Conservation (phyloP, 2,888 invertebrate species). For the Hylaea fasciaria region DNA sequence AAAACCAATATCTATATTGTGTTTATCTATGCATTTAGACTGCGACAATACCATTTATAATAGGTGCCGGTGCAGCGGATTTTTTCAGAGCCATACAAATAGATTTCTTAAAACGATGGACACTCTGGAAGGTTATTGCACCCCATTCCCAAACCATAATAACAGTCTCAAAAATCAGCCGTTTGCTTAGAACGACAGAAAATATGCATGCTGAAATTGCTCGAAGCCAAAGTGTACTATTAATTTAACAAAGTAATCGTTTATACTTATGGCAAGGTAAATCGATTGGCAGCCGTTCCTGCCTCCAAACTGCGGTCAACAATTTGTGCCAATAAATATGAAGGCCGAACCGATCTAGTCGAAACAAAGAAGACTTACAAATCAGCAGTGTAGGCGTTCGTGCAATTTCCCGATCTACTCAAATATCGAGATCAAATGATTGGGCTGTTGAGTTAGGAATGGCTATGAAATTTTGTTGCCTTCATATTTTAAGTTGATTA, state of each 20-base stretch:
- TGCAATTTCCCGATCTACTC: constrained; percentile 11
- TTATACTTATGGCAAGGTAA: constrained; percentile 23
- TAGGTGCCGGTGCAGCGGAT: too few relatives aligned
- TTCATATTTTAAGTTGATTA: constrained; percentile 1
- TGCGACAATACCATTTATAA: too few relatives aligned
- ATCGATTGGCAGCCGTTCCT: constrained; percentile 53
- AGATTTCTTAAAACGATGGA: too few relatives aligned
- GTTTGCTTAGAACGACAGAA: too few relatives aligned
- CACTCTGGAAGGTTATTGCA: too few relatives aligned
- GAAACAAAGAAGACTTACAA: constrained; percentile 42
- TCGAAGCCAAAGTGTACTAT: too few relatives aligned
- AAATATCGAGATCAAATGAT: constrained; percentile 9
- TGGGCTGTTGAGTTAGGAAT: neutral
- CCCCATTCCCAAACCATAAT: too few relatives aligned
- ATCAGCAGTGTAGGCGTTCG: constrained; percentile 27
- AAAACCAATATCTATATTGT: too few relatives aligned
- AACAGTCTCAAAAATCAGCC: too few relatives aligned
- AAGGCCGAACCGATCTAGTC: constrained; percentile 56
- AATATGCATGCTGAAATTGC: too few relatives aligned
- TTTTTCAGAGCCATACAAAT: too few relatives aligned
- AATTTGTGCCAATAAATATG: constrained; percentile 73
- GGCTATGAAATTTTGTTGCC: constrained; percentile 1
- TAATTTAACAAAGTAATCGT: constrained; percentile 4
- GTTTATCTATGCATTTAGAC: too few relatives aligned
- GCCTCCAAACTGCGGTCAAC: constrained; percentile 53